Evolutionary conservation across 2,113 vertebrate species (phyloP), one percentile per base, ranked within the genome.

Genomic region (Carassius carassius): DNA sequence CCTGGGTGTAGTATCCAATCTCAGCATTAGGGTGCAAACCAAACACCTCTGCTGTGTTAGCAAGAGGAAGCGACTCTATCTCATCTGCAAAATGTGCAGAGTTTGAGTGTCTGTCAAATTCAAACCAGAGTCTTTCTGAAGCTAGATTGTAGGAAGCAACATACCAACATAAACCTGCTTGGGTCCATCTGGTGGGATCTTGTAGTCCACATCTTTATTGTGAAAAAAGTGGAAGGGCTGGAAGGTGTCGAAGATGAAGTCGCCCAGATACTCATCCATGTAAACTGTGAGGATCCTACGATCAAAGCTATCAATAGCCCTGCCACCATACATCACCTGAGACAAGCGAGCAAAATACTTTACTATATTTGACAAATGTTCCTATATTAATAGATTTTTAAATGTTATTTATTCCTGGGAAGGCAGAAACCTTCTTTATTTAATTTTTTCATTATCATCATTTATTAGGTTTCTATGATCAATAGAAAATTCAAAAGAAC

Each of bases 271-370:
- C 87, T 99, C 98, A 0, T 99, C 95, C 97, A 99, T 98, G 90
- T 99, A 99, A 79, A 93, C 91, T 0, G 91, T 95, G n/a, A 99
- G 96, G 91, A 99, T 95, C 83, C 97, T 96, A 1, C 97, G 95
- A 86, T 99, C 98, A 7, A 98, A 99, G 94, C 97, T 97, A 78
- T 99, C 98, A 0, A 97, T 98, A 32, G 93, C 95, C 0, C 97
- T 93, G 0, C 98, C 98, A 0, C 98, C 98, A 0, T 99, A 99
- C 97, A 99, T 98, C 89, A 99, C 98, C 98, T 99, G 72, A 7
- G 47, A 77, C 11, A 87, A 56, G 85, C 25, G 10, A 51, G 32
- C 5, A 35, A 3, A 49, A 49, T 56, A 17, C 81, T 60, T 8
- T 58, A 62, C 11, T 37, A 41, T 21, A 78, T 35, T 60, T 60